These are phyloP conservation scores for Prunella strophiata DNA, from an alignment of 2,797 vertebrate genomes.

Conservation along the genomic window DNA sequence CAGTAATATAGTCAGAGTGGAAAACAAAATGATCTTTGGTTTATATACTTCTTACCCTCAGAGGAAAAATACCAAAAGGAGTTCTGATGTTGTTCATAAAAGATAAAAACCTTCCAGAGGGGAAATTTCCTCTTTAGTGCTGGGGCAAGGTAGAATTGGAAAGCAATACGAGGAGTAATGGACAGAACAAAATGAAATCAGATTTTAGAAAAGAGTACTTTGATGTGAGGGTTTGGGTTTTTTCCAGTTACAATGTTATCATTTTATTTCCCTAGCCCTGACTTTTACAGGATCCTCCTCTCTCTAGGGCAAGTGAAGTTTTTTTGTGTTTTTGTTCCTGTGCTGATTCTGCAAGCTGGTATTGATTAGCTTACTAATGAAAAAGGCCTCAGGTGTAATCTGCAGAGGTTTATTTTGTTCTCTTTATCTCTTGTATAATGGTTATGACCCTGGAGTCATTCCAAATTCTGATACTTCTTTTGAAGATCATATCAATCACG, in stretches of 20 bases:
- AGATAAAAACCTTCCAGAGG: conserved; percentile 57
- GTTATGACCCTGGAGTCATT: conserved; percentile 17
- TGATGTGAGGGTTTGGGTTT: background rate
- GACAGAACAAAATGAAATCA: conserved; percentile 43
- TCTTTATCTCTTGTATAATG: background rate
- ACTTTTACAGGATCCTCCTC: background rate
- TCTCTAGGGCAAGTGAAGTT: background rate
- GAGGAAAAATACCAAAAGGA: conserved; percentile 58
- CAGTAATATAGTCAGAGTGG: conserved; percentile 51
- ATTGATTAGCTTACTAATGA: conserved; percentile 16
- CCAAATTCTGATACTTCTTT: conserved; percentile 18
- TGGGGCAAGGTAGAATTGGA: conserved; percentile 40
- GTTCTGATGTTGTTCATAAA: conserved; percentile 52
- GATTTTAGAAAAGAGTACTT: conserved; percentile 22
- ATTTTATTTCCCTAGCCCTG: conserved; percentile 13
- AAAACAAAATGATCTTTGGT: conserved; percentile 61
- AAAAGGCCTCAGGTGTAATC: conserved; percentile 8
- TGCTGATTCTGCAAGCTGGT: conserved; percentile 11
- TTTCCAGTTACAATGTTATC: background rate
- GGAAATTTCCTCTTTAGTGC: conserved; percentile 57
- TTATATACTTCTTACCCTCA: conserved; percentile 60
- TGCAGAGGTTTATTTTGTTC: background rate
- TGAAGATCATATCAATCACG: background rate
- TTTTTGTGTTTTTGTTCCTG: background rate
- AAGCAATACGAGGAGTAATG: conserved; percentile 34